Percentiles rank a stretch among this genome's conserved stretches.
Evolutionary conservation across 2,113 vertebrate genomes (phyloP).

Genomic region (Sebastes schlegelii): DNA sequence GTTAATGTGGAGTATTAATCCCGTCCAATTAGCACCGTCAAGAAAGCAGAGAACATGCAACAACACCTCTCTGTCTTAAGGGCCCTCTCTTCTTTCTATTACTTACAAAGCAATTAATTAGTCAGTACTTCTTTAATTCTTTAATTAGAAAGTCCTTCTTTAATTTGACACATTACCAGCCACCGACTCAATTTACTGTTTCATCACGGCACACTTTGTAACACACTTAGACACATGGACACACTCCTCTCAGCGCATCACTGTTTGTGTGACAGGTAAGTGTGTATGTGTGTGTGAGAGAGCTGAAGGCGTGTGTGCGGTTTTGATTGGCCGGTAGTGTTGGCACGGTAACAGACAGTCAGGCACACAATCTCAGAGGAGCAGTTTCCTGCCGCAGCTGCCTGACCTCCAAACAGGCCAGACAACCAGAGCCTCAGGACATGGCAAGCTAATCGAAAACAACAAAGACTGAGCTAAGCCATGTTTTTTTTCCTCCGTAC

Average conservation of each 20-base stretch:
- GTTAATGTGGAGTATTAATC: conserved; percentile 74
- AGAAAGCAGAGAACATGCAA: conserved; percentile 58
- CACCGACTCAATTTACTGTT: conserved; percentile 43
- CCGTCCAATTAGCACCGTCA: conserved; percentile 64
- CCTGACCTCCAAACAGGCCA: conserved; percentile 74
- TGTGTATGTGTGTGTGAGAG: conserved; percentile 14
- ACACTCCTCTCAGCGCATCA: not conserved
- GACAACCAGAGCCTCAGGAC: conserved; percentile 69
- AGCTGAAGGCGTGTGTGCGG: conserved; percentile 49
- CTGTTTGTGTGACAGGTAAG: conserved; percentile 35
- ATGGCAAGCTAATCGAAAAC: conserved; percentile 66
- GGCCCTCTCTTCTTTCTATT: conserved; percentile 48
- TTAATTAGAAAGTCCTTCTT: conserved; percentile 66
- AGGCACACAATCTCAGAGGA: conserved; percentile 64
- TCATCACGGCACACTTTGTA: conserved; percentile 43
- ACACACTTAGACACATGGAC: conserved; percentile 9
- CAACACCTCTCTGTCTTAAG: conserved; percentile 59
- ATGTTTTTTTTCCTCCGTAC: conserved; percentile 21
- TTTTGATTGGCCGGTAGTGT: conserved; percentile 72
- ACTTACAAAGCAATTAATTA: conserved; percentile 76
- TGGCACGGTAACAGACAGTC: conserved; percentile 69
- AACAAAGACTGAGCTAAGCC: conserved; percentile 58
- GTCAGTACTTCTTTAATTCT: conserved; percentile 64
- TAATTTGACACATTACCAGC: conserved; percentile 62
- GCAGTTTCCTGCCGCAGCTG: conserved; percentile 64